Evolutionary conservation across 2,113 vertebrate genomes (phyloP).

Genomic region (Burhinus bistriatus): DNA sequence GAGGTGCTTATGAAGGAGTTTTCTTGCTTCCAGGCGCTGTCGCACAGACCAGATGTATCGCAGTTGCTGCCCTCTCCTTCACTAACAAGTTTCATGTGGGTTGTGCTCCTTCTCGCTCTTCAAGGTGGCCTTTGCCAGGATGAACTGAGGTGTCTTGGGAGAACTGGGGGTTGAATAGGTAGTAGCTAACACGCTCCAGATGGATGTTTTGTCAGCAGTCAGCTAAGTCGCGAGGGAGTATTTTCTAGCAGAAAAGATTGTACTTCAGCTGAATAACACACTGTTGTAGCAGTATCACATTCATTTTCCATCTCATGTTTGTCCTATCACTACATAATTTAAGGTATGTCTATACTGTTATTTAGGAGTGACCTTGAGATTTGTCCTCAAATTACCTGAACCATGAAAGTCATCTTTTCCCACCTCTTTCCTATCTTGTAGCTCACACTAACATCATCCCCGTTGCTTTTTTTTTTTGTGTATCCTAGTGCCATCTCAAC

Average conservation of each 20-base stretch:
- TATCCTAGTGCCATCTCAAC: neutral
- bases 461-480: rapidly evolving
- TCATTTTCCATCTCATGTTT: neutral
- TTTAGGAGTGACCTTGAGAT: neutral
- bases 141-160: neutral
- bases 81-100: rapidly evolving
- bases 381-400: neutral
- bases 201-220: neutral
- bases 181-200: rapidly evolving
- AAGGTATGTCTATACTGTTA: neutral
- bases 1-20: neutral
- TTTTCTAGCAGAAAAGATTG: neutral
- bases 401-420: neutral
- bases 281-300: neutral
- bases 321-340: neutral
- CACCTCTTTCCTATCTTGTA: neutral
- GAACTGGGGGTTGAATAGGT: neutral
- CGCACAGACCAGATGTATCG: rapidly evolving
- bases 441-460: neutral
- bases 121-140: neutral
- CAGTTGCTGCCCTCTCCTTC: neutral
- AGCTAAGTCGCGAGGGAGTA: neutral
- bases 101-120: neutral
- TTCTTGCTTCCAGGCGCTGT: neutral
- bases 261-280: neutral